Percentiles rank a stretch among this genome's conserved stretches.
Evolutionary conservation across 2,888 invertebrate genomes (phyloP).

Genomic region (Nymphalis urticae): DNA sequence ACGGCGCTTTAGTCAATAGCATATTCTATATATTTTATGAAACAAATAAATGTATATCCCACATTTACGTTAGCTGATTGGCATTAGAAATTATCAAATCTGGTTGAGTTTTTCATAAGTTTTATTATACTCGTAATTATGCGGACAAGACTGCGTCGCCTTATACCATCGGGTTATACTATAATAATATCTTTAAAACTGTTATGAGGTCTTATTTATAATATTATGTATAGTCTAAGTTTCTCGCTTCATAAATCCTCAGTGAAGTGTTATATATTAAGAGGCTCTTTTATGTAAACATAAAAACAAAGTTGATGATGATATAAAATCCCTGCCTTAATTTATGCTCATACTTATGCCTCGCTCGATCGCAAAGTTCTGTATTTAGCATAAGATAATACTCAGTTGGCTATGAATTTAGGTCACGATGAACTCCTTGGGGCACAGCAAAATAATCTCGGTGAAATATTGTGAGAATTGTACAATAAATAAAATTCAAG

Average conservation of each 20-base stretch:
- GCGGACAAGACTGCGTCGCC: no score
- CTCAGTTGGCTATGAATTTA: constrained; percentile 21
- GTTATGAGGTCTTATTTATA: neutral
- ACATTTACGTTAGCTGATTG: no score
- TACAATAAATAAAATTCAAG: neutral
- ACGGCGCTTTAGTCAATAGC: no score
- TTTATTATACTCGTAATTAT: no score
- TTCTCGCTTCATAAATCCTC: constrained; percentile 2
- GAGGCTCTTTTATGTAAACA: constrained; percentile 6
- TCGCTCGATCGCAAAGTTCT: constrained; percentile 4
- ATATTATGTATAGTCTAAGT: neutral
- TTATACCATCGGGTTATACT: no score
- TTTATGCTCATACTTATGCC: constrained; percentile 11
- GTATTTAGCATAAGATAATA: constrained; percentile 25
- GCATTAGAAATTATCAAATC: no score
- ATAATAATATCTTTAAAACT: neutral
- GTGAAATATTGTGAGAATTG: constrained; percentile 1
- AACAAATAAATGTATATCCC: no score
- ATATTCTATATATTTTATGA: no score
- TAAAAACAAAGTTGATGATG: constrained; percentile 13
- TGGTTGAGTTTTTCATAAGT: no score
- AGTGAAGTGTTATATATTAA: neutral
- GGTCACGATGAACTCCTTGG: constrained; percentile 19
- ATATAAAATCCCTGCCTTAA: constrained; percentile 14
- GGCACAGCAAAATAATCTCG: neutral